Percentiles rank a stretch among this genome's conserved stretches.
Conservation (phyloP, 2,113 vertebrate species). For the Mirza zaza region DNA sequence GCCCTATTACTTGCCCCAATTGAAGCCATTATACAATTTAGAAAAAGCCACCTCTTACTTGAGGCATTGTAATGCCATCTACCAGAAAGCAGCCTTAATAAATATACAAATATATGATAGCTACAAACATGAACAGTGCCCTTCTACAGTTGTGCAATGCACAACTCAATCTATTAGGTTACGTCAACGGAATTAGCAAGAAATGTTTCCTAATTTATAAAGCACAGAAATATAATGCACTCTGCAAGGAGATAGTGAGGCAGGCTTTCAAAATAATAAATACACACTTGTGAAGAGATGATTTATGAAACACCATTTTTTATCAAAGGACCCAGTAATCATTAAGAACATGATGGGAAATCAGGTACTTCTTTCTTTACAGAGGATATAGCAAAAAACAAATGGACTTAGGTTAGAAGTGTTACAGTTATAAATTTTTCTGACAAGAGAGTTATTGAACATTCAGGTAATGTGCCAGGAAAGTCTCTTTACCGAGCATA, state of each 20-base stretch:
- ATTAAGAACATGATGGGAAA: slow-evolving; percentile 6
- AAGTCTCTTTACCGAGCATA: neutral
- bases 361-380: neutral
- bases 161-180: slow-evolving; percentile 1
- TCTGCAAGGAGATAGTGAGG: neutral
- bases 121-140: neutral
- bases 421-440: neutral
- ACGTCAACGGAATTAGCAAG: slow-evolving; percentile 30
- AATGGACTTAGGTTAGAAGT: neutral
- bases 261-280: slow-evolving; percentile 11
- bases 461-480: neutral
- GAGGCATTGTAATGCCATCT: neutral
- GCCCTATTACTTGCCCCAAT: neutral
- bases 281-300: neutral
- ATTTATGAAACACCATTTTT: slow-evolving; percentile 6
- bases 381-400: neutral
- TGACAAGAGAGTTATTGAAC: slow-evolving; percentile 16
- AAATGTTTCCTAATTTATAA: slow-evolving; percentile 23
- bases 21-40: neutral
- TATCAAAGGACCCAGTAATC: slow-evolving; percentile 1
- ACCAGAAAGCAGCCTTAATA: neutral
- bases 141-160: neutral
- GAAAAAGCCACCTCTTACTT: neutral
- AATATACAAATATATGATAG: neutral
- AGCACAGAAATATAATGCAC: neutral